Conservation (phyloP, 1,140 invertebrate genomes). For the Bombus confusus region DNA sequence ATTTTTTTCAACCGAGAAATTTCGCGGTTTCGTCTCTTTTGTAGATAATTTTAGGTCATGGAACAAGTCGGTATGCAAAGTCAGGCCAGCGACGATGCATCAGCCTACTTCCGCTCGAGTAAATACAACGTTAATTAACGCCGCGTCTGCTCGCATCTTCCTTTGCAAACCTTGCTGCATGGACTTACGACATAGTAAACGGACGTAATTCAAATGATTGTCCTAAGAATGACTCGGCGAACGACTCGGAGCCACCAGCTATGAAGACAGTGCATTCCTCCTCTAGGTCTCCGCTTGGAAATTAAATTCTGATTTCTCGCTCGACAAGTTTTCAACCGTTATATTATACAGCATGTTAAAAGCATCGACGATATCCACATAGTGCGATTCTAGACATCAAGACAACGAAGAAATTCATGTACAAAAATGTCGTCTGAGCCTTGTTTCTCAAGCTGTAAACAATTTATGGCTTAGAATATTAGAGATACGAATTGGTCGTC, state of each 20-base stretch:
- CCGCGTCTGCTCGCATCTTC: slow-evolving; percentile 65
- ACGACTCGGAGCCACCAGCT: background rate
- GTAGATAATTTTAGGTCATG: slow-evolving; percentile 55
- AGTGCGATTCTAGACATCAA: background rate
- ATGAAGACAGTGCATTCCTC: slow-evolving; percentile 47
- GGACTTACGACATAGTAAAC: slow-evolving; percentile 72
- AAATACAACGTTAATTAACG: slow-evolving; percentile 77
- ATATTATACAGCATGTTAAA: background rate
- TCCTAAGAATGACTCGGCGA: slow-evolving; percentile 55
- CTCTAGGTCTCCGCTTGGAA: background rate
- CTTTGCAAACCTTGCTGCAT: slow-evolving; percentile 45
- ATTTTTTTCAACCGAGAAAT: slow-evolving; percentile 8
- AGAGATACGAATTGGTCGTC: too few species aligned
- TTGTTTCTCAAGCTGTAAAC: background rate
- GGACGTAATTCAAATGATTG: slow-evolving; percentile 69
- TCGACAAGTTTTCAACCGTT: background rate
- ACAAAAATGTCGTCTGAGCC: too few species aligned
- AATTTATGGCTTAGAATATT: background rate
- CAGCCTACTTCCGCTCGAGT: slow-evolving; percentile 69
- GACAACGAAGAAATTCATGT: background rate
- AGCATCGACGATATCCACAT: background rate
- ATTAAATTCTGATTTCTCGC: slow-evolving; percentile 37
- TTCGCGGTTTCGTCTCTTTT: slow-evolving; percentile 49
- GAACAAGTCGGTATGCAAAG: slow-evolving; percentile 42
- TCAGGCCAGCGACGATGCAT: slow-evolving; percentile 50